Conservation (phyloP, 2,888 invertebrate genomes). For the Argyra leucocephala region DNA sequence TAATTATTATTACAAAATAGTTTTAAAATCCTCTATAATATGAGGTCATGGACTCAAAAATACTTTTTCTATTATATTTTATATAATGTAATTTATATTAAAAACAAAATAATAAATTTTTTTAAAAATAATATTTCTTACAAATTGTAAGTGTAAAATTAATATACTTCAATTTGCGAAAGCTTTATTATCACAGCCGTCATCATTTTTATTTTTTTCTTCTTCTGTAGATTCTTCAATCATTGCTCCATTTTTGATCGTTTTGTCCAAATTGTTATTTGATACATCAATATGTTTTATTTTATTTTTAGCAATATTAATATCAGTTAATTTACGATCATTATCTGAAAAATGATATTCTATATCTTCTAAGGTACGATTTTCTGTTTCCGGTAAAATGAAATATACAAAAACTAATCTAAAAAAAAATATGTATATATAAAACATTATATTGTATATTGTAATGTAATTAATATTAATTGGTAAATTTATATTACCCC, state of each 20-base stretch:
- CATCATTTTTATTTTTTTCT: neutral
- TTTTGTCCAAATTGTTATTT: neutral
- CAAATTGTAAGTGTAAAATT: too few species aligned
- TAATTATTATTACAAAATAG: neutral
- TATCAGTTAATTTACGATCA: conserved; percentile 22
- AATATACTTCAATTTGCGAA: conserved; percentile 21
- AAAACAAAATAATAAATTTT: too few species aligned
- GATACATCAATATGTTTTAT: neutral
- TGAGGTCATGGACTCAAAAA: conserved; percentile 2
- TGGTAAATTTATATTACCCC: conserved; percentile 31
- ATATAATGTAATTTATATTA: neutral
- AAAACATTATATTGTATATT: neutral
- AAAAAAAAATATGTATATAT: conserved; percentile 8
- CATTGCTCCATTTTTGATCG: neutral
- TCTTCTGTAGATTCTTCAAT: neutral
- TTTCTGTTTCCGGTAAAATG: conserved; percentile 50
- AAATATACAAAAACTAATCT: conserved; percentile 45
- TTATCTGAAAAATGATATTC: conserved; percentile 26
- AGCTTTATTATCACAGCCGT: conserved; percentile 25
- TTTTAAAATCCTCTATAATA: neutral
- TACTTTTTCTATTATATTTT: neutral
- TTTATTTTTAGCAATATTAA: conserved; percentile 21
- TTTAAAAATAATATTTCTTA: too few species aligned
- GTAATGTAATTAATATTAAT: neutral
- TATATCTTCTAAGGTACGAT: conserved; percentile 29